phyloP scores from a whole-genome alignment of 1,140 invertebrate species.

The Papilio machaon region DNA sequence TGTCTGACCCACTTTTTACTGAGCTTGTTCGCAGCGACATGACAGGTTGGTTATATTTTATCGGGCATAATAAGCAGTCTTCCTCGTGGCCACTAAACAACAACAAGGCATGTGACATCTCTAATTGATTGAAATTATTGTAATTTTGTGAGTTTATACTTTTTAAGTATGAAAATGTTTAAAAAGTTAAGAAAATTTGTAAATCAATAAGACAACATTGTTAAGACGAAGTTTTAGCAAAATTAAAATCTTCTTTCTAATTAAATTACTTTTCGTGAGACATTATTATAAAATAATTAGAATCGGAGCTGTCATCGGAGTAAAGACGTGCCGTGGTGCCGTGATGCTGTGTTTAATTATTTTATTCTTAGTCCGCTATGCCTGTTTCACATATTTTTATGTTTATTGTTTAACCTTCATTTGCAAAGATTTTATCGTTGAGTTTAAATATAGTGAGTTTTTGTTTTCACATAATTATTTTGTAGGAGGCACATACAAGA shows the following conservation, averaged over 20 bases:
- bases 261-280: too few relatives aligned
- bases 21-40: not conserved
- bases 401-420: conserved; percentile 12
- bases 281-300: too few relatives aligned
- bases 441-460: conserved; percentile 16
- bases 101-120: not conserved
- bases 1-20: conserved; percentile 9
- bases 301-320: too few relatives aligned
- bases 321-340: too few relatives aligned
- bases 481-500: conserved; percentile 36
- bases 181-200: not conserved
- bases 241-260: too few relatives aligned
- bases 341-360: too few relatives aligned
- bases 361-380: not conserved
- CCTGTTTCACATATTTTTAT: not conserved
- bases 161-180: not conserved
- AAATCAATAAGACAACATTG: not conserved
- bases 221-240: too few relatives aligned
- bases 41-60: conserved; percentile 14
- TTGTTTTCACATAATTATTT: conserved; percentile 40
- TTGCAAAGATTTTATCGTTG: conserved; percentile 17
- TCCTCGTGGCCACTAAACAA: not conserved
- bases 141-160: not conserved
- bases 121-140: not conserved
- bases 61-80: not conserved